These are phyloP conservation scores for Pseudorhiza aurosa DNA, from an alignment of 30 jellyfish, hydroid and myxozoan genomes.

Conservation along the genomic window DNA sequence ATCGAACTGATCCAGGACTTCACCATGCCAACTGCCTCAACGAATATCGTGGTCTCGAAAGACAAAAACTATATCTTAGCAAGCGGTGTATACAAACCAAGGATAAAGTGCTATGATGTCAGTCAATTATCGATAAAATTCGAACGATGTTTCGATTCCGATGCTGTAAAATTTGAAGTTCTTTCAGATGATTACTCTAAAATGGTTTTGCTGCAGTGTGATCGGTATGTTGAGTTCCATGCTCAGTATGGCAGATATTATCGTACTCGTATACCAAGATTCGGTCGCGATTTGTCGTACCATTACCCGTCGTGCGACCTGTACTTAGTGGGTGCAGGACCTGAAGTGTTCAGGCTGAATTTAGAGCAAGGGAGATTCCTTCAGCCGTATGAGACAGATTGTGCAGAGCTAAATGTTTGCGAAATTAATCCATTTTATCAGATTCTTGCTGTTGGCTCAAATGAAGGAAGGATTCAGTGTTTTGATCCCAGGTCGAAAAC, in stretches of 20 bases:
- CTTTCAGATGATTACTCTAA: constrained; percentile 97
- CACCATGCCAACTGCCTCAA: constrained; percentile 99
- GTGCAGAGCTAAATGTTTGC: constrained; percentile 83
- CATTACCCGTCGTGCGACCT: constrained; percentile 95
- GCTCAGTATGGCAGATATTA: constrained; percentile 98
- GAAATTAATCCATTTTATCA: constrained; percentile 86
- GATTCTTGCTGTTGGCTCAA: constrained; percentile 91
- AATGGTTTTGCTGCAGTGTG: constrained; percentile 84
- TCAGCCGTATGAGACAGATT: constrained; percentile 78
- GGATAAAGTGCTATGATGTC: constrained; percentile 92
- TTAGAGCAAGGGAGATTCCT: constrained; percentile 94
- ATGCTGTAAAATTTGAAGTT: constrained; percentile 86
- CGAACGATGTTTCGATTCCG: constrained; percentile 96
- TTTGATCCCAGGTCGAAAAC: constrained; percentile 92
- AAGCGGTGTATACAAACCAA: constrained; percentile 96
- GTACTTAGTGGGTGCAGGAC: constrained; percentile 93
- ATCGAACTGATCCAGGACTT: constrained; percentile 97
- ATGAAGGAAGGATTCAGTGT: constrained; percentile 85
- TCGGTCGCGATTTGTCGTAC: constrained; percentile 96
- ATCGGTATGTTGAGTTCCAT: constrained; percentile 96
- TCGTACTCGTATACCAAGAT: constrained; percentile 98
- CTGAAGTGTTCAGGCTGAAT: constrained; percentile 88
- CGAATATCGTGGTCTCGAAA: constrained; percentile 73
- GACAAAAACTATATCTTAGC: constrained; percentile 89
- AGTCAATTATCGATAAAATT: constrained; percentile 84